Conservation (phyloP, 2,888 invertebrate genomes). For the Hirtodrosophila cameraria region DNA sequence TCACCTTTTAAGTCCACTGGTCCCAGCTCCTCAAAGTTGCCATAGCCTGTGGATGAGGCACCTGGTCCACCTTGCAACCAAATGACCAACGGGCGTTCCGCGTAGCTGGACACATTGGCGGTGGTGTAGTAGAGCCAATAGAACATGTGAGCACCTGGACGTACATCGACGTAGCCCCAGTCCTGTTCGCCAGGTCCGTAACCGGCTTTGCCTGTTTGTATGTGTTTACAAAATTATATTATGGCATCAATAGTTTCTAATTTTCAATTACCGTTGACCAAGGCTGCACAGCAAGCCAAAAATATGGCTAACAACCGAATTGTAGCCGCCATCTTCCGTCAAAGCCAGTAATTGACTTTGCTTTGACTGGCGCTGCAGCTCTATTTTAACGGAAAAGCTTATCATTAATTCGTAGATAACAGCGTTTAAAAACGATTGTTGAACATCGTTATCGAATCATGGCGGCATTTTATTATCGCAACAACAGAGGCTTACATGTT, state of each 20-base stretch:
- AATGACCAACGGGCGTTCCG: conserved; percentile 89
- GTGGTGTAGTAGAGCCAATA: conserved; percentile 94
- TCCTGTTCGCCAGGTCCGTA: conserved; percentile 89
- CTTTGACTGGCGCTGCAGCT: conserved; percentile 4
- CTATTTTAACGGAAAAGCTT: conserved; percentile 50
- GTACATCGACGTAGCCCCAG: conserved; percentile 90
- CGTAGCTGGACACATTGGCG: conserved; percentile 86
- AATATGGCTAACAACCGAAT: conserved; percentile 28
- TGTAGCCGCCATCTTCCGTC: conserved; percentile 26
- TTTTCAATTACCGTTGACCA: conserved; percentile 31
- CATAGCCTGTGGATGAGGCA: conserved; percentile 91
- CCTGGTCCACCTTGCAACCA: conserved; percentile 96
- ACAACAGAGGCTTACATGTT: no score
- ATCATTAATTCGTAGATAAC: conserved; percentile 23
- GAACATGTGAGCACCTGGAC: conserved; percentile 92
- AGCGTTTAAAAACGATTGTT: conserved; percentile 11
- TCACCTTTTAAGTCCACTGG: conserved; percentile 88
- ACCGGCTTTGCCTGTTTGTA: conserved; percentile 81
- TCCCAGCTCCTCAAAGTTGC: conserved; percentile 93
- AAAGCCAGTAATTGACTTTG: conserved; percentile 1
- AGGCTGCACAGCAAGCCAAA: conserved; percentile 34
- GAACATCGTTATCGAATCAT: conserved; percentile 4
- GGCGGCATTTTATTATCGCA: no score
- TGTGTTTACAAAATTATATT: neutral
- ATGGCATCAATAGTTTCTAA: neutral